Conservation (phyloP, 2,797 vertebrate species). For the Bradypodion ventrale region DNA sequence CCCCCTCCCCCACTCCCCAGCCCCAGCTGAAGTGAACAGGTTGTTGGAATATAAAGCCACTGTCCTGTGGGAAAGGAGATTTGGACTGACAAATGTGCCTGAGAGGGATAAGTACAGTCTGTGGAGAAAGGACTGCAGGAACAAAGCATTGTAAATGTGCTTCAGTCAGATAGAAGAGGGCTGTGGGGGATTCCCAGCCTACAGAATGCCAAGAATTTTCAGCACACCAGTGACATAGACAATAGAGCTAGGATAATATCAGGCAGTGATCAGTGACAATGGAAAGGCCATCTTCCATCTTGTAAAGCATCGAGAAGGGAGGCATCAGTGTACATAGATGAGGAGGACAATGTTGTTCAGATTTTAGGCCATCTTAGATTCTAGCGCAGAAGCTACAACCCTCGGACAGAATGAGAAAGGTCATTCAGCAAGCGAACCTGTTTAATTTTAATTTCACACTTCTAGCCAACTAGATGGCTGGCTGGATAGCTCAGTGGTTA, state of each 20-base stretch:
- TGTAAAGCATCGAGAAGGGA: background rate
- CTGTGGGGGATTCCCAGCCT: conserved; percentile 38
- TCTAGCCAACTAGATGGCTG: background rate
- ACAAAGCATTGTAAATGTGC: conserved; percentile 51
- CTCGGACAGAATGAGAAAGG: background rate
- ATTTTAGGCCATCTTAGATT: rapidly evolving
- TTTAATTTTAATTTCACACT: background rate
- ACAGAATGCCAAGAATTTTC: conserved; percentile 50
- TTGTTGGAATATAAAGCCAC: conserved; percentile 61
- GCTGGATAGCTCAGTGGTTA: too few species aligned
- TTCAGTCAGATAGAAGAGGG: conserved; percentile 60
- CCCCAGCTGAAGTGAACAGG: conserved; percentile 57
- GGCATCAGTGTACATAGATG: rapidly evolving
- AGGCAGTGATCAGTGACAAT: conserved; percentile 24
- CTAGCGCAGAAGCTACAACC: rapidly evolving
- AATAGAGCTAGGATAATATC: conserved; percentile 32
- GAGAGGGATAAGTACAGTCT: conserved; percentile 55
- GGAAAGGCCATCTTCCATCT: background rate
- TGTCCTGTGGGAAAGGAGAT: conserved; percentile 48
- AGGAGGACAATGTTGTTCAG: conserved; percentile 6
- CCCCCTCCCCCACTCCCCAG: background rate
- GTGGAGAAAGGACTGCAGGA: conserved; percentile 46
- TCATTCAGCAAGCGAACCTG: background rate
- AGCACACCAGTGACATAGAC: background rate
- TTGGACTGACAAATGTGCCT: conserved; percentile 57